A percentile compares a stretch with the other conserved stretches of the same genome.
phyloP scores from a whole-genome alignment of 2,888 invertebrate genomes.

The Drosophila helvetica region DNA sequence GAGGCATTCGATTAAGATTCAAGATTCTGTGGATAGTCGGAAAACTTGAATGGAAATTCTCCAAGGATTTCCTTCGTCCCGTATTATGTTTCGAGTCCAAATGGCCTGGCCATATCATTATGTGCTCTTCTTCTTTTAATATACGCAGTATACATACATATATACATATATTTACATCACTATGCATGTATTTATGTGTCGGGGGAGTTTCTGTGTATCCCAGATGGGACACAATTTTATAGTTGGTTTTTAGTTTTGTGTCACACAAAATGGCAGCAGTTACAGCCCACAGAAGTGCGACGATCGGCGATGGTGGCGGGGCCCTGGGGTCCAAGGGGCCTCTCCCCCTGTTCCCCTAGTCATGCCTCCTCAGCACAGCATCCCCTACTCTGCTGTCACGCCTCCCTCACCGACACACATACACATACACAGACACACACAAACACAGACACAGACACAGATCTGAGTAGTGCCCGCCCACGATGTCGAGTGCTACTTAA shows the following conservation, averaged over 20 bases:
- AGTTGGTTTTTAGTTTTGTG: conserved; percentile 61
- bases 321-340: no score
- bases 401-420: conserved; percentile 40
- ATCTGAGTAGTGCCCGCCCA: conserved; percentile 59
- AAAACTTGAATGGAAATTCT: no score
- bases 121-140: not conserved
- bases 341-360: no score
- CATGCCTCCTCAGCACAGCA: no score
- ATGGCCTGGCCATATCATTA: no score
- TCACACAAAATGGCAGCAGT: conserved; percentile 76
- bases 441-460: conserved; percentile 40
- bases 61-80: no score
- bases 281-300: conserved; percentile 73
- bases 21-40: no score
- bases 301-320: conserved; percentile 21
- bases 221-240: conserved; percentile 41
- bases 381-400: conserved; percentile 2
- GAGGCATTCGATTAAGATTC: no score
- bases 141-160: not conserved
- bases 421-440: conserved; percentile 29
- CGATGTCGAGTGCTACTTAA: conserved; percentile 68
- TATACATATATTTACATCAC: not conserved
- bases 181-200: not conserved
- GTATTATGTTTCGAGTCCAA: no score
- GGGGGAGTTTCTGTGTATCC: not conserved